Evolutionary conservation across 2,888 invertebrate genomes (phyloP), one percentile per base, ranked within the genome.

Genomic region (Phania funesta): DNA sequence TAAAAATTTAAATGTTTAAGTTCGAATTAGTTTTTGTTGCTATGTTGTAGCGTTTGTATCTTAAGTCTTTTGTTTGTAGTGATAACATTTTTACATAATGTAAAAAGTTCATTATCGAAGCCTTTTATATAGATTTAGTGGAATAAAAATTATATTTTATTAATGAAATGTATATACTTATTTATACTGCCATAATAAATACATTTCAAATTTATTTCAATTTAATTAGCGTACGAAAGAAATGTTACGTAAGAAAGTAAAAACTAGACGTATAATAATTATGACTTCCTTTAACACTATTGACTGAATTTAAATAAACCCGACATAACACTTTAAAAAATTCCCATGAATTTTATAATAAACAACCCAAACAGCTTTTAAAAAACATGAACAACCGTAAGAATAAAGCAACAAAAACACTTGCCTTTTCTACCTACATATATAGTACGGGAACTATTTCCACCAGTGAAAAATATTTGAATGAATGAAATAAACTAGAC

Each of bases 341-440:
- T 74, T 80, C 67, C 46, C 67, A 80, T 54, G 62, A 68, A 48
- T 80, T 67, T 62, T 54, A 56, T 68, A 68, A 74, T 38, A 74
- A 32, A 62, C 32, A 71, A 64, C 2, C 38, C 16, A 52, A 60
- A 44, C 46, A 6, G 24, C 20, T 13, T 8, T 7, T 16, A 26
- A 16, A 24, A 73, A 65, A 26, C 20, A 54, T 0, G 2, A 26
- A 29, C 8, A 18, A 16, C 38, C 22, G 9, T 18, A 56, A 75
- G 26, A 56, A 11, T 35, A 41, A 11, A 8, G 20, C 22, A 56
- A 52, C 22, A 76, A 35, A 74, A 82, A 78, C 82, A 82, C 82
- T 82, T 82, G 75, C 82, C 82, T 82, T 82, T 82, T 82, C 82
- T 78, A 60, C 70, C 60, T 75, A 74, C 74, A n/a, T n/a, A n/a